These are phyloP conservation scores for Salmo trutta DNA, from an alignment of 2,797 vertebrate genomes.

Conservation along the genomic window DNA sequence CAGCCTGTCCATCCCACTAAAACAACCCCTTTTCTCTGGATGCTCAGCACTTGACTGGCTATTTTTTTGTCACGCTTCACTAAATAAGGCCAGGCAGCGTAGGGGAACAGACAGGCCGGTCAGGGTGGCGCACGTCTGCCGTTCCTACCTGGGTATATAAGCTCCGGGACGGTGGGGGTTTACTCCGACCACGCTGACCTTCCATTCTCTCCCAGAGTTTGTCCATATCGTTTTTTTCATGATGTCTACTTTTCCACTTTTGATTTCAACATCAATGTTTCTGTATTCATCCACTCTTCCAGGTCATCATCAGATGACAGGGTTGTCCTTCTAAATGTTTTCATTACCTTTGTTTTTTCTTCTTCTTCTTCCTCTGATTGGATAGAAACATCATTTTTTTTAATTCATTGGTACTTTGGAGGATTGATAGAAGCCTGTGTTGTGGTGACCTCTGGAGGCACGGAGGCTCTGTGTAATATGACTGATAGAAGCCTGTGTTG, in stretches of 20 bases:
- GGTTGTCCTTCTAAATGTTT: neutral
- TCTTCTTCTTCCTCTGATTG: neutral
- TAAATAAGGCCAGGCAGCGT: constrained; percentile 94
- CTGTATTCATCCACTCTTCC: neutral
- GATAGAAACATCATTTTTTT: constrained; percentile 8
- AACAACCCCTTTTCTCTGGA: constrained; percentile 56
- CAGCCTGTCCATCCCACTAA: constrained; percentile 14
- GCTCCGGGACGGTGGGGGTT: constrained; percentile 78
- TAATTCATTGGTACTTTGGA: constrained; percentile 15
- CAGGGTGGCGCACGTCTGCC: constrained; percentile 62
- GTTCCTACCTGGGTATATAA: constrained; percentile 90
- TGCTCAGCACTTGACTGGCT: constrained; percentile 83
- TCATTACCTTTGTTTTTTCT: neutral
- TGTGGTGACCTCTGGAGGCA: no score
- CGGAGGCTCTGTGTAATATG: no score
- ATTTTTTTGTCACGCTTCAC: constrained; percentile 97
- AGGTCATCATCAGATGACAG: neutral
- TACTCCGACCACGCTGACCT: constrained; percentile 70
- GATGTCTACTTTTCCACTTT: neutral
- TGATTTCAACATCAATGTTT: neutral
- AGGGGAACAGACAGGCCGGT: constrained; percentile 61
- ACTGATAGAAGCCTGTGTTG: no score
- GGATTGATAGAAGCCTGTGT: constrained; percentile 14
- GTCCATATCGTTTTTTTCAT: constrained; percentile 7
- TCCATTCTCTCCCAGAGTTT: constrained; percentile 29